Conservation (phyloP, 2,888 invertebrate species). For the Mellilla xanthometata region DNA sequence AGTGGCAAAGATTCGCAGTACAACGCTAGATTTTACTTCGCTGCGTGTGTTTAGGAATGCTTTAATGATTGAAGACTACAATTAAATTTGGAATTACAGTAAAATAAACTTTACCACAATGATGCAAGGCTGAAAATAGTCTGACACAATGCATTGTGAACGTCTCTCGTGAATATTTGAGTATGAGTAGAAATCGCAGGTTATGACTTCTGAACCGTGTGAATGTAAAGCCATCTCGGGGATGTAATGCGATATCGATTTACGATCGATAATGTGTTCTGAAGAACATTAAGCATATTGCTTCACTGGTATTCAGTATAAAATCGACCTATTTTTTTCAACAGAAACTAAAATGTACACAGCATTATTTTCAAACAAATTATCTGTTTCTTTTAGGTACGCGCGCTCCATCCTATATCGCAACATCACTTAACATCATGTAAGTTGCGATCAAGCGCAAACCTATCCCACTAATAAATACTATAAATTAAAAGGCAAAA, state of each 20-base stretch:
- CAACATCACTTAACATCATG: no score
- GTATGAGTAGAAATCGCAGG: conserved; percentile 4
- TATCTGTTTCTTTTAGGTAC: no score
- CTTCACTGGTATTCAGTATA: no score
- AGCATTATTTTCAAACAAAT: no score
- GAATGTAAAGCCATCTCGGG: conserved; percentile 6
- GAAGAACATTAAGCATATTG: no score
- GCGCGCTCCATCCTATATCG: no score
- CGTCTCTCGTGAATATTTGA: conserved; percentile 11
- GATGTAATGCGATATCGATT: neutral
- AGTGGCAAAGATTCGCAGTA: conserved; percentile 27
- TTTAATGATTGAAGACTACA: conserved; percentile 37
- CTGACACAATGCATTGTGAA: conserved; percentile 4
- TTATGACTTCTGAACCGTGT: conserved; percentile 16
- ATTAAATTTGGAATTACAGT: conserved; percentile 13
- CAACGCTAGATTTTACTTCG: conserved; percentile 34
- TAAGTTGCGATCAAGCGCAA: no score
- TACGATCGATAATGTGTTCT: no score
- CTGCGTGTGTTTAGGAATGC: conserved; percentile 39
- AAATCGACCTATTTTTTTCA: no score
- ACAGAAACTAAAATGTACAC: no score
- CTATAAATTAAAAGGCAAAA: no score
- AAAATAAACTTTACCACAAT: conserved; percentile 12
- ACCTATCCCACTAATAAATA: no score
- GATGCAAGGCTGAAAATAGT: conserved; percentile 1